Evolutionary conservation across 2,888 invertebrate genomes (phyloP).

Genomic region (Metellina segmentata): DNA sequence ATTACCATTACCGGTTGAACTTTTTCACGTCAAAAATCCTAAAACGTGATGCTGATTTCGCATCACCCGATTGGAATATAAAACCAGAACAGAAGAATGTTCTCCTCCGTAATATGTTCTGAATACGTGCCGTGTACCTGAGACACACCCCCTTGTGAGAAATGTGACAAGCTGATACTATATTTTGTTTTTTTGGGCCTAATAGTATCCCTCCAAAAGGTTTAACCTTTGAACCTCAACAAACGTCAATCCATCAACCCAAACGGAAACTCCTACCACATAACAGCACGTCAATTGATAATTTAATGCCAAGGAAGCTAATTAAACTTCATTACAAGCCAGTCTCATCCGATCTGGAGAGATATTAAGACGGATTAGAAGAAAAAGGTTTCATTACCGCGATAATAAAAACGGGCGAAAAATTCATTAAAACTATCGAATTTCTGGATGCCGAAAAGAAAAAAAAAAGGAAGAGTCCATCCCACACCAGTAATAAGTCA

Average conservation of each 20-base stretch:
- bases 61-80: too few species aligned
- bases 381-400: not conserved
- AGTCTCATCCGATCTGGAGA: not conserved
- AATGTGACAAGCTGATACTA: too few species aligned
- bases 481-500: slow-evolving; percentile 40
- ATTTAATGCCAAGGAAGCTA: not conserved
- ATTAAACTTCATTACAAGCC: not conserved
- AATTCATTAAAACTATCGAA: slow-evolving; percentile 34
- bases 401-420: not conserved
- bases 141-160: too few species aligned
- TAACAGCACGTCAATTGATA: not conserved
- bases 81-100: too few species aligned
- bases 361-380: too few species aligned
- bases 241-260: not conserved
- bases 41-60: too few species aligned
- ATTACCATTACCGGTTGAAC: too few species aligned
- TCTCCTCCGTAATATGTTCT: too few species aligned
- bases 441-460: slow-evolving; percentile 40
- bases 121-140: too few species aligned
- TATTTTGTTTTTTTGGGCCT: too few species aligned
- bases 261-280: not conserved
- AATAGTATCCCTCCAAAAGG: too few species aligned
- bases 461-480: slow-evolving; percentile 11
- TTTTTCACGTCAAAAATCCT: too few species aligned
- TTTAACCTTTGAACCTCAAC: not conserved